Evolutionary conservation across 2,888 invertebrate species (phyloP).

Genomic region (Zygaena filipendulae): DNA sequence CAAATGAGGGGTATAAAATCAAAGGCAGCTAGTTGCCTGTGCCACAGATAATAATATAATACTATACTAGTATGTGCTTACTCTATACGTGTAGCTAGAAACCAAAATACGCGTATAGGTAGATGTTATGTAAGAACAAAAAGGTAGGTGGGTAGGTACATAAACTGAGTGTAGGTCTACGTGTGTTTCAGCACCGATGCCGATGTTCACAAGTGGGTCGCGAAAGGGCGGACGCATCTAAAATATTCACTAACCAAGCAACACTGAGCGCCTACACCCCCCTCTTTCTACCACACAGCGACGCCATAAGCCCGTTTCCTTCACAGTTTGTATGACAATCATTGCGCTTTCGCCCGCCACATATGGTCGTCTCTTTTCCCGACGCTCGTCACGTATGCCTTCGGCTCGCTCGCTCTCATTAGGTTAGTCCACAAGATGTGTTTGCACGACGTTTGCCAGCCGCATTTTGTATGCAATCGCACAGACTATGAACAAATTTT

Average conservation of each 20-base stretch:
- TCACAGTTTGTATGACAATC: slow-evolving; percentile 30
- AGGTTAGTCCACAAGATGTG: slow-evolving; percentile 57
- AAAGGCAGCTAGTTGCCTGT: no score
- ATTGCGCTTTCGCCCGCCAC: slow-evolving; percentile 63
- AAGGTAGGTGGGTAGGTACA: no score
- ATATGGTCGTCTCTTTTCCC: slow-evolving; percentile 35
- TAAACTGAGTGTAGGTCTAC: no score
- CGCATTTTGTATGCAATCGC: slow-evolving; percentile 37
- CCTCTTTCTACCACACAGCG: slow-evolving; percentile 24
- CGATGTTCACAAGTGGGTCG: slow-evolving; percentile 19
- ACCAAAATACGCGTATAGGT: no score
- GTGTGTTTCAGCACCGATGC: no score
- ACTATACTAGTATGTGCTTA: no score
- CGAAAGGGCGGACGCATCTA: slow-evolving; percentile 56
- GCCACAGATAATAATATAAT: no score
- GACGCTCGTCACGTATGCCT: slow-evolving; percentile 17
- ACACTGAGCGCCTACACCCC: slow-evolving; percentile 43
- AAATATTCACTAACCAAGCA: slow-evolving; percentile 55
- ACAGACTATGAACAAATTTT: slow-evolving; percentile 31
- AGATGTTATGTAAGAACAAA: no score
- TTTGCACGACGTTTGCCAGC: slow-evolving; percentile 61
- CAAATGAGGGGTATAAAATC: no score
- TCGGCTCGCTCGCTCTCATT: slow-evolving; percentile 54
- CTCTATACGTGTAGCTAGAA: no score
- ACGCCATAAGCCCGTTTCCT: slow-evolving; percentile 23